Evolutionary conservation across 1,140 invertebrate species (phyloP).

Genomic region (Aphelinus certus): DNA sequence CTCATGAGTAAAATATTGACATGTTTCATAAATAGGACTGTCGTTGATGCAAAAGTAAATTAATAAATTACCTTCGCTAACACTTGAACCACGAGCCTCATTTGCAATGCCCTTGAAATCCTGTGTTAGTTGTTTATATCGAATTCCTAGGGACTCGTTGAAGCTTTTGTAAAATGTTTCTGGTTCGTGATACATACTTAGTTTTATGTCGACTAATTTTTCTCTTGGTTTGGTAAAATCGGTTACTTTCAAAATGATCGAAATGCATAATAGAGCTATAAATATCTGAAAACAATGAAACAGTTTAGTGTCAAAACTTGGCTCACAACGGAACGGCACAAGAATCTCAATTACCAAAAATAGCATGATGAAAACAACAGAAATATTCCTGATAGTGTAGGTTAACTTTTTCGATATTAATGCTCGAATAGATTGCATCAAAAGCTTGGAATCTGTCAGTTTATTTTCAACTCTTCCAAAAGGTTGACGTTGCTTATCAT

Average conservation of each 20-base stretch:
- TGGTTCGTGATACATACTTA: conserved; percentile 49
- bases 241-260: conserved; percentile 52
- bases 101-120: conserved; percentile 30
- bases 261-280: conserved; percentile 48
- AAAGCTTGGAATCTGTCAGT: conserved; percentile 46
- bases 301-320: no score
- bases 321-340: no score
- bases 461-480: conserved; percentile 43
- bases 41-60: not conserved
- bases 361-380: conserved; percentile 47
- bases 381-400: conserved; percentile 55
- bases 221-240: conserved; percentile 40
- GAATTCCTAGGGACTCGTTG: conserved; percentile 34
- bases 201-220: conserved; percentile 41
- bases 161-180: conserved; percentile 48
- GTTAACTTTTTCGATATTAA: conserved; percentile 55
- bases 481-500: conserved; percentile 43
- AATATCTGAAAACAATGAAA: conserved; percentile 44
- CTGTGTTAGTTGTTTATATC: conserved; percentile 39
- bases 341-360: conserved; percentile 37
- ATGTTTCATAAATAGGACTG: not conserved
- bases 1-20: not conserved
- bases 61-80: conserved; percentile 16
- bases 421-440: conserved; percentile 49
- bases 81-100: not conserved